phyloP scores from a whole-genome alignment of 2,113 vertebrate species.

The Enhydra lutris region DNA sequence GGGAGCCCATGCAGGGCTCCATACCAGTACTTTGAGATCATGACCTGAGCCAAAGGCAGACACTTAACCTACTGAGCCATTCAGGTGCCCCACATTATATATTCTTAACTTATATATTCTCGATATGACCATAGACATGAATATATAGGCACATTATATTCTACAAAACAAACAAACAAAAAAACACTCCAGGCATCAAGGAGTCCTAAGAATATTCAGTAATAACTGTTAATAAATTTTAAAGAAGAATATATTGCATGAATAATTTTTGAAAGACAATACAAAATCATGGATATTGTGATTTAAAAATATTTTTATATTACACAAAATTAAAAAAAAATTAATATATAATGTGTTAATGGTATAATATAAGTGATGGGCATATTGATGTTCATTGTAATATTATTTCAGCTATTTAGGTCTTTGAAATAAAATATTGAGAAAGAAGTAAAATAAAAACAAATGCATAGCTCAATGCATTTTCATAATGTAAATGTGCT shows the following conservation, averaged over 20 bases:
- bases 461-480: background rate
- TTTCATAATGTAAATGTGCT: background rate
- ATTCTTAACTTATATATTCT: background rate
- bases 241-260: background rate
- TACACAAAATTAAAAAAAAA: background rate
- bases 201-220: background rate
- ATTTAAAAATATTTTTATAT: background rate
- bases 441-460: background rate
- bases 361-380: background rate
- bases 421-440: background rate
- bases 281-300: background rate
- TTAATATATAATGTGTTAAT: background rate
- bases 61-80: background rate
- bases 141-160: background rate
- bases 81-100: background rate
- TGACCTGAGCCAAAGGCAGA: background rate
- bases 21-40: background rate
- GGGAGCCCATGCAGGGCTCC: too few relatives aligned
- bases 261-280: background rate
- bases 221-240: background rate
- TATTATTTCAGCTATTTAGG: background rate
- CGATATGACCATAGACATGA: background rate
- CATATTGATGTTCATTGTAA: background rate
- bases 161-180: background rate
- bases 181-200: background rate